Base-by-base conservation (phyloP, 1,140 invertebrate species). In the Ephestia elutella region DNA sequence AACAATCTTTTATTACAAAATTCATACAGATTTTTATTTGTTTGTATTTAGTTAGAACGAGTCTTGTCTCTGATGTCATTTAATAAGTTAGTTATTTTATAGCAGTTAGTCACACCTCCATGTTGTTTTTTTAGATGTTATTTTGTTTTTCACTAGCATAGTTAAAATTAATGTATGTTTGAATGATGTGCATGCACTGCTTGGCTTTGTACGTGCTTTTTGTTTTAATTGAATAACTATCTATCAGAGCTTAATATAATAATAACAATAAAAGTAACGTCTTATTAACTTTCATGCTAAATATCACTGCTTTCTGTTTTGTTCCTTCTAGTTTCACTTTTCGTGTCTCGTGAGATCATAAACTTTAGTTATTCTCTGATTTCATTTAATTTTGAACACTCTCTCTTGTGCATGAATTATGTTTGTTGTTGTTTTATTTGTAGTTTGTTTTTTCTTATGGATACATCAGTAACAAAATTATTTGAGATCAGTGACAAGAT, bases 1-100 rank as follows among this genome's bases (percentile, higher is more conserved):
- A 84, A 80, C 79, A 72, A 80, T 70, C 78, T 84, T 88, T 88
- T 88, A 86, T 81, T 88, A 88, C 81, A 86, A 86, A 87, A 86
- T 75, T 58, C 55, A 76, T 49, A 56, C 66, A 78, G 71, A 74
- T 77, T 88, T 87, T 88, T 70, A 86, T 86, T 88, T 77, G 54
- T 59, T 53, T 53, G 50, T 53, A 53, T 53, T 63, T 65, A 65
- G 4, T 25, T 25, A 56, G 60, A 49, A 67, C n/a, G 73, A 71
- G 65, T 85, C 81, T 83, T 84, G 83, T 86, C 83, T 78, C 82
- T 86, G 86, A 82, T 88, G 71, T 56, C 71, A 68, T 15, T 44
- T n/a, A 44, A 44, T 44, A 44, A 44, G 13, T 44, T 44, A n/a
- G n/a, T n/a, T n/a, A 11, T 11, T 9, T 38, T 38, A 15, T 67